Percentiles rank a stretch among this genome's conserved stretches.
phyloP scores from a whole-genome alignment of 2,113 vertebrate species.

The Vanacampus margaritifer region DNA sequence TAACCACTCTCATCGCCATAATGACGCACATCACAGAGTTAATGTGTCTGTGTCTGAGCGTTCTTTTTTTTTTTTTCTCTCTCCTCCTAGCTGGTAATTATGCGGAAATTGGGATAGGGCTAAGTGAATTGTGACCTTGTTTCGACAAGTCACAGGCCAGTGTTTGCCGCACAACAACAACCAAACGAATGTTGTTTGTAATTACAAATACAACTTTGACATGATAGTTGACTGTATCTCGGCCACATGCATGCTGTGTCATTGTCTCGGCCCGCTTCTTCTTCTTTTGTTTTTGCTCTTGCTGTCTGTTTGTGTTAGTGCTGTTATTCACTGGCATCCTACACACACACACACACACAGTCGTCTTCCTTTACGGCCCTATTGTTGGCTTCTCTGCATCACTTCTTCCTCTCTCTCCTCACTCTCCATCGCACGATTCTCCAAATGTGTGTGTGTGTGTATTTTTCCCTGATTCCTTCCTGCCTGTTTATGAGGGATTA shows the following conservation, averaged over 20 bases:
- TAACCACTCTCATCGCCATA: conserved; percentile 66
- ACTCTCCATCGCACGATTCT: conserved; percentile 29
- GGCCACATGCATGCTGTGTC: conserved; percentile 20
- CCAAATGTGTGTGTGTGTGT: conserved; percentile 16
- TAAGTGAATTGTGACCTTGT: conserved; percentile 79
- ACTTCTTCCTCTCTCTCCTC: conserved; percentile 26
- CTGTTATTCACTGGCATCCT: conserved; percentile 52
- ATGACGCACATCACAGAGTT: conserved; percentile 70
- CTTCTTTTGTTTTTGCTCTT: conserved; percentile 34
- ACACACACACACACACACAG: conserved; percentile 17
- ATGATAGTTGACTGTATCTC: neutral
- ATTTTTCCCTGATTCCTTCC: conserved; percentile 5
- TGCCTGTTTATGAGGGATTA: conserved; percentile 29
- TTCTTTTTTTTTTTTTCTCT: conserved; percentile 10
- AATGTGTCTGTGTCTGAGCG: conserved; percentile 51
- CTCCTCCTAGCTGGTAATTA: conserved; percentile 56
- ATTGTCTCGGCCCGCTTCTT: conserved; percentile 27
- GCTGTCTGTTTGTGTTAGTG: conserved; percentile 57
- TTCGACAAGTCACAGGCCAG: conserved; percentile 65
- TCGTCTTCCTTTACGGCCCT: conserved; percentile 1
- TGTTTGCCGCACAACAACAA: conserved; percentile 17
- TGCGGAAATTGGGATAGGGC: conserved; percentile 73
- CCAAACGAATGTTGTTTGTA: neutral
- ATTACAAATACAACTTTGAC: conserved; percentile 1
- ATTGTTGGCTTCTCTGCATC: conserved; percentile 32